Evolutionary conservation across 2,113 vertebrate genomes (phyloP).

Genomic region (Ceuthmochares aereus): DNA sequence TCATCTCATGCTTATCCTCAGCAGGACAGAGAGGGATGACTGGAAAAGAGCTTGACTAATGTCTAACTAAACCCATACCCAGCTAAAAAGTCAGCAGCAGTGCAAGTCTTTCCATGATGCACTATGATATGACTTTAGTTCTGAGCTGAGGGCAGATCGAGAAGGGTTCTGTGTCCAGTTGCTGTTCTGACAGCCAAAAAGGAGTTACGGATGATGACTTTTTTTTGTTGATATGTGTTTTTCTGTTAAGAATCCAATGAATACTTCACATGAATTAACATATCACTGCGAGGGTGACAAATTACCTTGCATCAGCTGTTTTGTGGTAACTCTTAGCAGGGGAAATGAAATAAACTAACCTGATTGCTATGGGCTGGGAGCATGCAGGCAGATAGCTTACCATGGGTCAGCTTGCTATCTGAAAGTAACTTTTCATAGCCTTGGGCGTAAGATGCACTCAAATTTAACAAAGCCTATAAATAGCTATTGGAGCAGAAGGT

Average conservation of each 20-base stretch:
- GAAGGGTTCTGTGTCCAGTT: background rate
- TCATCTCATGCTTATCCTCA: background rate
- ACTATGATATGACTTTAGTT: background rate
- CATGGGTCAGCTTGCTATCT: background rate
- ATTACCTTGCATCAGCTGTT: background rate
- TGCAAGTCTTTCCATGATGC: background rate
- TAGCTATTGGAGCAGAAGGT: background rate
- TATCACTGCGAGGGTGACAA: background rate
- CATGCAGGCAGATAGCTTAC: background rate
- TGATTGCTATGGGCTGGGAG: background rate
- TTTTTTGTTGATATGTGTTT: background rate
- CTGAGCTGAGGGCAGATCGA: background rate
- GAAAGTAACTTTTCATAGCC: background rate
- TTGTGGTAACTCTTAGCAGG: background rate
- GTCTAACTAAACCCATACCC: background rate
- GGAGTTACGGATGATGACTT: background rate
- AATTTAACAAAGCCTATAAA: constrained; percentile 7
- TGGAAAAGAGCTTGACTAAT: background rate
- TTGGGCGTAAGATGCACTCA: background rate
- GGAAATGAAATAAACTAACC: background rate
- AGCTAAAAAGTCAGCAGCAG: background rate
- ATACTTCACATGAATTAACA: background rate
- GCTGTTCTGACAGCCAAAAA: background rate
- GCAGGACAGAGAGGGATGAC: background rate
- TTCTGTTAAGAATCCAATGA: background rate